A percentile compares a stretch with the other conserved stretches of the same genome.
Conservation (phyloP, 2,888 invertebrate species). For the Drosophila leonis region DNA sequence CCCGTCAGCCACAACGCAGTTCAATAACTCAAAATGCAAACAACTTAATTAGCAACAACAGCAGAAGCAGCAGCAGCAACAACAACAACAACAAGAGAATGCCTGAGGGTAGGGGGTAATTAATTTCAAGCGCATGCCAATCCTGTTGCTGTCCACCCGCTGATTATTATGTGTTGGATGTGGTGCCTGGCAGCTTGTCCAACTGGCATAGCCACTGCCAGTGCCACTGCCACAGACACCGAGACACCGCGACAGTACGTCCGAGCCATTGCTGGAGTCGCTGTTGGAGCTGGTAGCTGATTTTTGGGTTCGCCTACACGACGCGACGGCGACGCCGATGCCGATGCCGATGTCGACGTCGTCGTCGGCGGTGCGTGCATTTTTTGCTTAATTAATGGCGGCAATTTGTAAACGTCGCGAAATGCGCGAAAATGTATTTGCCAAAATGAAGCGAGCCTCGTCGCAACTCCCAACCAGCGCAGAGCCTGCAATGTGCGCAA, state of each 20-base stretch:
- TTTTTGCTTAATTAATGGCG: slow-evolving; percentile 83
- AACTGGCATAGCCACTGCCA: neutral
- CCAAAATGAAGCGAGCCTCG: slow-evolving; percentile 54
- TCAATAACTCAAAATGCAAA: slow-evolving; percentile 78
- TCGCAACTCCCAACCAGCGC: neutral
- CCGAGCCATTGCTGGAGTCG: neutral
- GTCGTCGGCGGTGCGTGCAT: slow-evolving; percentile 67
- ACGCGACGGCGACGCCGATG: slow-evolving; percentile 9
- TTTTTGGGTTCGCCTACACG: slow-evolving; percentile 72
- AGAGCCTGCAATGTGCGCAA: slow-evolving; percentile 54
- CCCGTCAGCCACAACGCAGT: slow-evolving; percentile 49
- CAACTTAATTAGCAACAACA: slow-evolving; percentile 75
- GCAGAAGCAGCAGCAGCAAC: slow-evolving; percentile 15
- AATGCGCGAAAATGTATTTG: slow-evolving; percentile 79
- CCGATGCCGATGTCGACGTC: slow-evolving; percentile 27
- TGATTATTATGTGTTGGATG: slow-evolving; percentile 78
- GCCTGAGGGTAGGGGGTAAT: slow-evolving; percentile 61
- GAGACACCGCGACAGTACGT: neutral
- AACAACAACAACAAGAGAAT: slow-evolving; percentile 29
- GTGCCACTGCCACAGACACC: slow-evolving; percentile 4
- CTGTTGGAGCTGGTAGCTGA: slow-evolving; percentile 66
- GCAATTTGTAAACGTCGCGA: slow-evolving; percentile 83
- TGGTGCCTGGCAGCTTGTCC: slow-evolving; percentile 31
- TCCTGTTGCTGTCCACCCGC: slow-evolving; percentile 80
- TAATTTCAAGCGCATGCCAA: slow-evolving; percentile 80